phyloP scores from a whole-genome alignment of 2,113 vertebrate genomes.

The Galeopterus variegatus region DNA sequence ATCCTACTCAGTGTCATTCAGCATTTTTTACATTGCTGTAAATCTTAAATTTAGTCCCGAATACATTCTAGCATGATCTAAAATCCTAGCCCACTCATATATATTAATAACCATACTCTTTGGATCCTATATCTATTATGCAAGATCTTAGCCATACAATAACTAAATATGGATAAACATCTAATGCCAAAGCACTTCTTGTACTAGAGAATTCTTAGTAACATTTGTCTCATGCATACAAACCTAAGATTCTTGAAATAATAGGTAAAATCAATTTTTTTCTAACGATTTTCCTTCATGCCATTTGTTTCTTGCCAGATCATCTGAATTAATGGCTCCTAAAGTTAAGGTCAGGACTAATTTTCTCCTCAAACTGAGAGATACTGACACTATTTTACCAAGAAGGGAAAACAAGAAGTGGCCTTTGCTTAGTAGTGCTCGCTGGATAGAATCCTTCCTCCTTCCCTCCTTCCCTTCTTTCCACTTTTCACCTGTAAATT shows the following conservation, averaged over 20 bases:
- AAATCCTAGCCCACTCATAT: conserved; percentile 58
- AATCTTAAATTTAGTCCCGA: conserved; percentile 48
- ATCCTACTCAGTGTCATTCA: not conserved
- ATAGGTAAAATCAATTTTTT: not conserved
- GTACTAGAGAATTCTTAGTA: not conserved
- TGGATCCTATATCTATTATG: conserved; percentile 13
- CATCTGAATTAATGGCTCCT: conserved; percentile 40
- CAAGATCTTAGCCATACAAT: not conserved
- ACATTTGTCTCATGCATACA: not conserved
- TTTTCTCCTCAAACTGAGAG: conserved; percentile 17
- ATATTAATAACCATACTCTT: conserved; percentile 65
- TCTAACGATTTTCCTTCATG: conserved; percentile 21
- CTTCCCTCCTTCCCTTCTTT: not conserved
- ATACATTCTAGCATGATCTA: conserved; percentile 29
- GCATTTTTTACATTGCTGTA: conserved; percentile 37
- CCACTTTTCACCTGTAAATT: not conserved
- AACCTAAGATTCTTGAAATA: conserved; percentile 36
- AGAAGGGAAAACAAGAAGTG: not conserved
- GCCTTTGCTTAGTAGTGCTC: not conserved
- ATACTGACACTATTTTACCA: not conserved
- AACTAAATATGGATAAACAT: conserved; percentile 55
- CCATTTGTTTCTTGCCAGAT: not conserved
- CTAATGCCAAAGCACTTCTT: conserved; percentile 51
- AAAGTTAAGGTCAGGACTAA: conserved; percentile 45
- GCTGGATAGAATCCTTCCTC: not conserved